Percentiles rank a stretch among this genome's conserved stretches.
Conservation (phyloP, 2,113 vertebrate genomes). For the Corythornis cristatus region DNA sequence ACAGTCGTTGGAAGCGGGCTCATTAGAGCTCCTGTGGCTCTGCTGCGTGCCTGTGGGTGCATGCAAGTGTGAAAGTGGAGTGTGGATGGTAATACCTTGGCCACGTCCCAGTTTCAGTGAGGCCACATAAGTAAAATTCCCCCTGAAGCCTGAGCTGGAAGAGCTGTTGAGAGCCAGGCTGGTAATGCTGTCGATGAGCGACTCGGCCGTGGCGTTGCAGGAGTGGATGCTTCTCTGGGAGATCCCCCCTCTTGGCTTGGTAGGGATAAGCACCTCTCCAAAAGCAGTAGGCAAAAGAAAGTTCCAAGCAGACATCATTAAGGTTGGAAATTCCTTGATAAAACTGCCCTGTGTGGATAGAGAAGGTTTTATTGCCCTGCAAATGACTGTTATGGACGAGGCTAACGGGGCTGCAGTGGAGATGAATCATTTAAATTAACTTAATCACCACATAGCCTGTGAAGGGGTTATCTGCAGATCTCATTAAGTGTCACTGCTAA, state of each 20-base stretch:
- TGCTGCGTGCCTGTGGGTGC: neutral
- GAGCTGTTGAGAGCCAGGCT: neutral
- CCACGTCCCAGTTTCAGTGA: neutral
- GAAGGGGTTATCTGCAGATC: neutral
- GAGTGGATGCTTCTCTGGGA: neutral
- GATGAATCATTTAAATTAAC: conserved; percentile 45
- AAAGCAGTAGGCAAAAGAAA: neutral
- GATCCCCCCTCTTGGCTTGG: neutral
- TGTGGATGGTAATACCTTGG: neutral
- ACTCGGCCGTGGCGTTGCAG: fast-evolving
- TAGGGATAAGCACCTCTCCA: neutral
- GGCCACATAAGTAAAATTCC: neutral
- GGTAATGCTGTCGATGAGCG: neutral
- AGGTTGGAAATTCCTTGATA: neutral
- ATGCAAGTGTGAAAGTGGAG: neutral
- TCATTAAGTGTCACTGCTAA: neutral
- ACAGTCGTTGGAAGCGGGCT: neutral
- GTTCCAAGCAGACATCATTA: neutral
- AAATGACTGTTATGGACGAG: neutral
- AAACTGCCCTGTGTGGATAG: neutral
- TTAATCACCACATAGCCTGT: neutral
- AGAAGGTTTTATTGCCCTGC: conserved; percentile 22
- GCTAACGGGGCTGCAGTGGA: neutral
- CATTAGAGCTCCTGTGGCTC: neutral
- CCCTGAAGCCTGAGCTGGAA: neutral